phyloP scores from a whole-genome alignment of 2,797 vertebrate species.

The Esox masquinongy region DNA sequence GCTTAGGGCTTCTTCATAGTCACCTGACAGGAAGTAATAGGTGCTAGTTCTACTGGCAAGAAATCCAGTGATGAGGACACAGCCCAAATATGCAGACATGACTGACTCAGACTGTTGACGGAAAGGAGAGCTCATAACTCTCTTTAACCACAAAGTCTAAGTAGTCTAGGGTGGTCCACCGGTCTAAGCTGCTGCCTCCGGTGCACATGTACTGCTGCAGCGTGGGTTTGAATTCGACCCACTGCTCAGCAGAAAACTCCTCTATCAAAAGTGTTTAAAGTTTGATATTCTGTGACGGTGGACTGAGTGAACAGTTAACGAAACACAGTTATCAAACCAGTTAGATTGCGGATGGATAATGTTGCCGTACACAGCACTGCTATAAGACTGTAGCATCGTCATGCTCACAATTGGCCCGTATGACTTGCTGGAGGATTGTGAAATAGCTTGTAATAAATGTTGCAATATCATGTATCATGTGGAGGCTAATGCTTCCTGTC shows the following conservation, averaged over 20 bases:
- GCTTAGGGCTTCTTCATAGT: conserved; percentile 35
- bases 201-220: too few relatives aligned
- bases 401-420: conserved; percentile 44
- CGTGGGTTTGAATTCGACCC: too few relatives aligned
- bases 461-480: conserved; percentile 38
- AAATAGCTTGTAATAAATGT: conserved; percentile 41
- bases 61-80: conserved; percentile 16
- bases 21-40: conserved; percentile 45
- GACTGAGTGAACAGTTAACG: conserved; percentile 34
- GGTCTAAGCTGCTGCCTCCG: too few relatives aligned
- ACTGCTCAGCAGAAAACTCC: too few relatives aligned
- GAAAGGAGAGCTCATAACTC: not conserved
- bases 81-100: conserved; percentile 24
- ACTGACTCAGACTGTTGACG: not conserved
- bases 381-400: conserved; percentile 15
- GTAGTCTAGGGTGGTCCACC: too few relatives aligned
- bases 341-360: conserved; percentile 16
- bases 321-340: conserved; percentile 11
- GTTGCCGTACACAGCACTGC: not conserved
- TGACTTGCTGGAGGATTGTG: conserved; percentile 33
- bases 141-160: not conserved
- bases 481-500: conserved; percentile 17
- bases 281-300: not conserved
- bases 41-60: conserved; percentile 38
- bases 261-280: too few relatives aligned